Percentiles rank a stretch among this genome's conserved stretches.
These are phyloP conservation scores for Dromaius novaehollandiae DNA, from an alignment of 2,113 vertebrate species.

Conservation along the genomic window DNA sequence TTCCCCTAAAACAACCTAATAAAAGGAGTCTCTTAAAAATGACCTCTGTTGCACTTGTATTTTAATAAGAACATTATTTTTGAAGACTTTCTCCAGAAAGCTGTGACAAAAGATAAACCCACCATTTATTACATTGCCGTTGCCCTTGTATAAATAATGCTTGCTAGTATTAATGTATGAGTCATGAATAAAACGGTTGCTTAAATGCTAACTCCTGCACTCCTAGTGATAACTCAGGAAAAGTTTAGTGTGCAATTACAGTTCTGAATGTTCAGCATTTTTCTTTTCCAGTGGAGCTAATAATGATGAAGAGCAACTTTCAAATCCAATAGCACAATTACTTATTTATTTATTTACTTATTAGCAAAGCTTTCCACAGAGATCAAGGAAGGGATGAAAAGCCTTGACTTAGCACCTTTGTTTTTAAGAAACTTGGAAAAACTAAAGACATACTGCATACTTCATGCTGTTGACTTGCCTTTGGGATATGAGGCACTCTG, in stretches of 20 bases:
- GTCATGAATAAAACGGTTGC: not conserved
- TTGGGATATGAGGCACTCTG: not conserved
- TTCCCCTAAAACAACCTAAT: not conserved
- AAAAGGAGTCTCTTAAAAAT: not conserved
- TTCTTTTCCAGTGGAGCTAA: not conserved
- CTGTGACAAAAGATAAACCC: conserved; percentile 10
- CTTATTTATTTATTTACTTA: not conserved
- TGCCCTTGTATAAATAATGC: not conserved
- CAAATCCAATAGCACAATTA: not conserved
- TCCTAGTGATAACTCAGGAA: not conserved
- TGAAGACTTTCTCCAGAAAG: not conserved
- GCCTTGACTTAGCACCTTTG: not conserved
- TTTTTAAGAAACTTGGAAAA: not conserved
- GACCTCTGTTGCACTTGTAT: not conserved
- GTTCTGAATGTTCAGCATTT: not conserved
- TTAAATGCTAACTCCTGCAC: not conserved
- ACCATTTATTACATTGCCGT: not conserved
- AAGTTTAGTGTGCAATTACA: not conserved
- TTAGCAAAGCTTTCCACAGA: not conserved
- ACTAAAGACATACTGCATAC: not conserved
- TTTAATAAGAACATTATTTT: not conserved
- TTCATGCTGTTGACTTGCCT: not conserved
- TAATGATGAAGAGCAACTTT: not conserved
- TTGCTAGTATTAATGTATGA: not conserved
- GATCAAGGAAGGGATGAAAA: not conserved